Evolutionary conservation across 2,888 invertebrate species (phyloP).

Genomic region (Eulithis prunata): DNA sequence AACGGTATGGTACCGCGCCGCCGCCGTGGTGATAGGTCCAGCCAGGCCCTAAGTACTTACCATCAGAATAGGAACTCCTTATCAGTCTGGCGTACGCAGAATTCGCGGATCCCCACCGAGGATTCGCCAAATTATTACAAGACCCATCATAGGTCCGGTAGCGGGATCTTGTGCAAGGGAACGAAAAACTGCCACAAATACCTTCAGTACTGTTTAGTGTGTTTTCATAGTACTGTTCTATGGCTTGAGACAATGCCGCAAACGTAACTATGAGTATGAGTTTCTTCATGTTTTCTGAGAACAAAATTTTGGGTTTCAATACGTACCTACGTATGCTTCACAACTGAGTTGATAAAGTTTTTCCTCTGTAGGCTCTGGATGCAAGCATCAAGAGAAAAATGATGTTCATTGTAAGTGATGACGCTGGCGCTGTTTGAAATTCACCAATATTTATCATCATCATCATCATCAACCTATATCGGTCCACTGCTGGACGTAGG

Average conservation of each 20-base stretch:
- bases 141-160: conserved; percentile 28
- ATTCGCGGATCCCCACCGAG: conserved; percentile 20
- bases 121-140: conserved; percentile 25
- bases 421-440: too few species aligned
- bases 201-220: neutral
- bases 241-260: neutral
- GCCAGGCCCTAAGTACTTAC: neutral
- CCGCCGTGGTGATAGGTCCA: too few species aligned
- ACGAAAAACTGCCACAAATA: conserved; percentile 16
- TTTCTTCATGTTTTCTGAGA: conserved; percentile 13
- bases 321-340: too few species aligned
- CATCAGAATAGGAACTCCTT: conserved; percentile 24
- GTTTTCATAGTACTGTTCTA: neutral
- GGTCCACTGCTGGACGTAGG: too few species aligned
- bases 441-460: too few species aligned
- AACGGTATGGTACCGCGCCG: too few species aligned
- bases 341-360: too few species aligned
- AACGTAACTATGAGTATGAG: conserved; percentile 1
- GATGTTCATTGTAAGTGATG: too few species aligned
- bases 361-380: too few species aligned
- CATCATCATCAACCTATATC: too few species aligned
- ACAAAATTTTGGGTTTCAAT: neutral
- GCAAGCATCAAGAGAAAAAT: too few species aligned
- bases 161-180: conserved; percentile 13
- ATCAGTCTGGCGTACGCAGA: conserved; percentile 20